Percentiles rank a stretch among this genome's conserved stretches.
Conservation (phyloP, 2,888 invertebrate species). For the Drepanosiphum platanoidis region DNA sequence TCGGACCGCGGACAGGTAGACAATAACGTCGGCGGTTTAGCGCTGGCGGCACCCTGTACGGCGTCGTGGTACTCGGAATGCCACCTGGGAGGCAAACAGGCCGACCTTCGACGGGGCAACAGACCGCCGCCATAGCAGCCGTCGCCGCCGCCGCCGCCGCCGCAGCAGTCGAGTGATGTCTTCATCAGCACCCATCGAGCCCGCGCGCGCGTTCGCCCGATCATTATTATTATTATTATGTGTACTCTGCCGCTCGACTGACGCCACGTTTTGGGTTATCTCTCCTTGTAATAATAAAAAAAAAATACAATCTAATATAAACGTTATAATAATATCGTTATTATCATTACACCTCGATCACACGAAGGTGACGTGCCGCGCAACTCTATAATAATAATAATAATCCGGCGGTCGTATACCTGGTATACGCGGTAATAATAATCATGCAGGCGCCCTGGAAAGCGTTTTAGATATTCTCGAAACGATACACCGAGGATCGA, state of each 20-base stretch:
- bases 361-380: no score
- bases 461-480: no score
- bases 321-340: no score
- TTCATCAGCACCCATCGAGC: slow-evolving; percentile 54
- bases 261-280: slow-evolving; percentile 28
- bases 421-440: no score
- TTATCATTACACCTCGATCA: no score
- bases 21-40: slow-evolving; percentile 55
- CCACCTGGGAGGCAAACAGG: slow-evolving; percentile 59
- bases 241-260: background rate
- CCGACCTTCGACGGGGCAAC: slow-evolving; percentile 55
- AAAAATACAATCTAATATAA: no score
- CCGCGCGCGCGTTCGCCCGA: background rate
- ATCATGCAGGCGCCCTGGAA: no score
- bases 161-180: slow-evolving; percentile 48
- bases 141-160: background rate
- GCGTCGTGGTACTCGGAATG: slow-evolving; percentile 46
- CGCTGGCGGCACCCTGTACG: slow-evolving; percentile 51
- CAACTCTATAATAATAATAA: no score
- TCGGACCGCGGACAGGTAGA: slow-evolving; percentile 50
- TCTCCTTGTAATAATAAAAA: background rate
- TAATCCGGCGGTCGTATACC: no score
- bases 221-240: slow-evolving; percentile 46
- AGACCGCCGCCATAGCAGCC: slow-evolving; percentile 33
- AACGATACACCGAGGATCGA: no score